Conservation (phyloP, 2,888 invertebrate species). For the Chrysolina americana region DNA sequence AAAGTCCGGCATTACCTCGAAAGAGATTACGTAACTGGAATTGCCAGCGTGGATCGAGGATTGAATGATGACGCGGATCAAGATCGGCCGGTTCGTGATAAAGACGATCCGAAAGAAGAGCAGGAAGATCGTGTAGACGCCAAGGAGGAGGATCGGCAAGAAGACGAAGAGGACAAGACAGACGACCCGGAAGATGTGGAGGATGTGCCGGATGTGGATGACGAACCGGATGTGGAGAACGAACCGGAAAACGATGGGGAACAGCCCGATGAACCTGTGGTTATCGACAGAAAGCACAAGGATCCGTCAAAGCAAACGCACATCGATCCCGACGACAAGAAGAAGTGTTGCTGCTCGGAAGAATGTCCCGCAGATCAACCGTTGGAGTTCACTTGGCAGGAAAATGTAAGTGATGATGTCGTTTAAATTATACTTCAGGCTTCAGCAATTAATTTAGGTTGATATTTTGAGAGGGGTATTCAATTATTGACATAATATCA, state of each 20-base stretch:
- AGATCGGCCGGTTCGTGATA: not conserved
- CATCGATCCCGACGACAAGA: not conserved
- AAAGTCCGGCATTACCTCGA: conserved; percentile 51
- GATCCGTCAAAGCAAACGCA: not conserved
- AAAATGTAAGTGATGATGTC: conserved; percentile 31
- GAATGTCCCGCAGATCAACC: conserved; percentile 30
- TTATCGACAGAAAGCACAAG: not conserved
- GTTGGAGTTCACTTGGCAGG: conserved; percentile 43
- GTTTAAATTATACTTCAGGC: too few species aligned
- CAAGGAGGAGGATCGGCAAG: too few species aligned
- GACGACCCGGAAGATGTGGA: not conserved
- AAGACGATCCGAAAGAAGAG: not conserved
- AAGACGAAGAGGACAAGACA: not conserved
- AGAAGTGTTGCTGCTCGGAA: conserved; percentile 29
- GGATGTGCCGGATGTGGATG: not conserved
- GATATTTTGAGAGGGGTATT: too few species aligned
- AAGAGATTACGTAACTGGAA: conserved; percentile 25
- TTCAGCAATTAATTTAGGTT: too few species aligned
- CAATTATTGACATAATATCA: not conserved
- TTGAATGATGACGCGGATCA: not conserved
- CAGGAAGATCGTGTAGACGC: not conserved
- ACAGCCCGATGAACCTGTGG: not conserved
- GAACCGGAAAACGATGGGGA: not conserved
- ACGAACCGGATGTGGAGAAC: not conserved
- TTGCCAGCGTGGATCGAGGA: conserved; percentile 13